These are phyloP conservation scores for Falco berigora DNA, from an alignment of 2,797 vertebrate genomes.

Conservation along the genomic window DNA sequence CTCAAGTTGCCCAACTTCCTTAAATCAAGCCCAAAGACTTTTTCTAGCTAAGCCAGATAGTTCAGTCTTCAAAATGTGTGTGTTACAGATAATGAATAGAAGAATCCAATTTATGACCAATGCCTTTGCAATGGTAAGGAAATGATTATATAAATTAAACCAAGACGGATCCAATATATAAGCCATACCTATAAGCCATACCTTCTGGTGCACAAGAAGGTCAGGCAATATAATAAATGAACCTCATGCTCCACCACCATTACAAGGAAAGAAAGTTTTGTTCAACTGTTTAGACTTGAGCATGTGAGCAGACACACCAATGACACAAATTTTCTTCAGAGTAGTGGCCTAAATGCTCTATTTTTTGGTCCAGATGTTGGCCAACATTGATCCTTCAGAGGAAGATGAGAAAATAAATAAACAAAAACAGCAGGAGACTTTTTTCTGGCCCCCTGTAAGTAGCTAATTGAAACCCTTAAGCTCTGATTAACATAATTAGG, in stretches of 20 bases:
- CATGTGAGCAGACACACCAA: neutral
- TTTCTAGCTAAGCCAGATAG: neutral
- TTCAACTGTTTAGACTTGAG: neutral
- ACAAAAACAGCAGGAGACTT: neutral
- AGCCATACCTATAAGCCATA: neutral
- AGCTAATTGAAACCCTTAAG: neutral
- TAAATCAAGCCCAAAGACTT: neutral
- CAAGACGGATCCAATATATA: neutral
- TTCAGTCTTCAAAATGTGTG: neutral
- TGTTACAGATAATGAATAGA: neutral
- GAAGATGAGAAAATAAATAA: neutral
- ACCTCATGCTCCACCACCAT: neutral
- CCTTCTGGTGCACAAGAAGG: neutral
- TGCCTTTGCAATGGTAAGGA: neutral
- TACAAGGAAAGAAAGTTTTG: neutral
- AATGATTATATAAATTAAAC: neutral
- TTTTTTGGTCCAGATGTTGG: neutral
- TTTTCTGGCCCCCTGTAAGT: neutral
- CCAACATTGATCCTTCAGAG: neutral
- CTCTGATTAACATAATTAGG: neutral
- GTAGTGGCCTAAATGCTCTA: neutral
- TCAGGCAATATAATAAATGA: neutral
- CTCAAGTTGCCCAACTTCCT: neutral
- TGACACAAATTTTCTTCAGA: neutral
- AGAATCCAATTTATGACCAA: neutral